phyloP scores from a whole-genome alignment of 1,140 invertebrate species.

The Drosophila watanabei region DNA sequence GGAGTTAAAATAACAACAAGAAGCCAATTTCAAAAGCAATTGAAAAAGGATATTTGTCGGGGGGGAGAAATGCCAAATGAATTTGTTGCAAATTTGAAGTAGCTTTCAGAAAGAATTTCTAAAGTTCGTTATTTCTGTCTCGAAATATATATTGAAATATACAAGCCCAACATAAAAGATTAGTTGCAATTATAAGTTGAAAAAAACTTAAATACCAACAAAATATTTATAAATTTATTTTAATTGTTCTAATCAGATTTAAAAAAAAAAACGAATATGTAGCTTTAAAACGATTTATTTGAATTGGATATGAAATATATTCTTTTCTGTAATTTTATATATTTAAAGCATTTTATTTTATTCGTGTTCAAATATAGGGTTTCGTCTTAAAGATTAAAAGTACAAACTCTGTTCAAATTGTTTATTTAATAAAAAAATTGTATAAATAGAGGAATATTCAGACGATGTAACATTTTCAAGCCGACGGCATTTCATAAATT shows the following conservation, averaged over 20 bases:
- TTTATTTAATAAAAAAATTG: background rate
- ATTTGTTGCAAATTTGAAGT: background rate
- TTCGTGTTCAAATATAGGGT: background rate
- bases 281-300: background rate
- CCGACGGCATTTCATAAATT: background rate
- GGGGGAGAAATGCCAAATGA: background rate
- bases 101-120: no score
- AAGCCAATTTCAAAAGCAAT: slow-evolving; percentile 18
- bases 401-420: no score
- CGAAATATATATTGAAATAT: no score
- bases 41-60: slow-evolving; percentile 8
- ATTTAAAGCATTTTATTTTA: background rate
- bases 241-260: background rate
- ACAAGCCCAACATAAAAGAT: no score
- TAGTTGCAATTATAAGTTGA: no score
- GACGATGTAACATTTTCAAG: background rate
- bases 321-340: background rate
- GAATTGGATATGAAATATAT: background rate
- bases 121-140: no score
- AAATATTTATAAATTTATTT: background rate
- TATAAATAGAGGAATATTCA: background rate
- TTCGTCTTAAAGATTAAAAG: background rate
- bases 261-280: background rate
- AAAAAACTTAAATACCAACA: background rate
- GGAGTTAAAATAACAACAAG: slow-evolving; percentile 19